Conservation (phyloP, 2,113 vertebrate genomes). For the Pongo abelii region DNA sequence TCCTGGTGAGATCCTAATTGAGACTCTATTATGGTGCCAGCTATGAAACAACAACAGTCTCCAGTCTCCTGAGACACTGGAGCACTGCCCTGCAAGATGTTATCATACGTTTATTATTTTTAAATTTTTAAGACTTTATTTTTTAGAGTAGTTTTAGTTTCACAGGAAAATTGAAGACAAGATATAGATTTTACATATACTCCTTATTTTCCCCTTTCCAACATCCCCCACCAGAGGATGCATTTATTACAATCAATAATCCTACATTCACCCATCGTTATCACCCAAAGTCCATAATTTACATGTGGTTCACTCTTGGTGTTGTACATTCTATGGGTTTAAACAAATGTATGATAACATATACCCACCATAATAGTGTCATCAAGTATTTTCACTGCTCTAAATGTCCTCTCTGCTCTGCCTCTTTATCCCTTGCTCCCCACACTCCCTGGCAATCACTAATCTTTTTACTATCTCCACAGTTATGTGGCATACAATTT, state of each 20-base stretch:
- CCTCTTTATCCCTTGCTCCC: neutral
- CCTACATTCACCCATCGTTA: neutral
- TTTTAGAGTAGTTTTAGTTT: neutral
- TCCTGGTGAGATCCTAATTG: neutral
- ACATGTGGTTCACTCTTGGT: neutral
- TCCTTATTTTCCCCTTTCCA: too few species aligned
- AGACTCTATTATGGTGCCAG: neutral
- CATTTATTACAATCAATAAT: neutral
- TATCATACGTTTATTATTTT: neutral
- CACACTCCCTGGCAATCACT: neutral
- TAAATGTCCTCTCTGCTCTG: neutral
- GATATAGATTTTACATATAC: neutral
- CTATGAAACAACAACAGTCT: too few species aligned
- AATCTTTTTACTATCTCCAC: neutral
- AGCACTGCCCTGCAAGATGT: neutral
- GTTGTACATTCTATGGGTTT: neutral
- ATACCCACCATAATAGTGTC: neutral
- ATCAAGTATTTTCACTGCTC: neutral
- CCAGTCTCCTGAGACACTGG: neutral
- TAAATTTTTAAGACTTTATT: neutral
- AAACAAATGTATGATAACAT: neutral
- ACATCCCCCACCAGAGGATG: rapidly evolving
- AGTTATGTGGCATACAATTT: neutral
- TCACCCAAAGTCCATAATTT: neutral
- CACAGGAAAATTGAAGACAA: neutral